These are phyloP conservation scores for Chiloscyllium punctatum DNA, from an alignment of 2,797 vertebrate genomes.

Conservation along the genomic window DNA sequence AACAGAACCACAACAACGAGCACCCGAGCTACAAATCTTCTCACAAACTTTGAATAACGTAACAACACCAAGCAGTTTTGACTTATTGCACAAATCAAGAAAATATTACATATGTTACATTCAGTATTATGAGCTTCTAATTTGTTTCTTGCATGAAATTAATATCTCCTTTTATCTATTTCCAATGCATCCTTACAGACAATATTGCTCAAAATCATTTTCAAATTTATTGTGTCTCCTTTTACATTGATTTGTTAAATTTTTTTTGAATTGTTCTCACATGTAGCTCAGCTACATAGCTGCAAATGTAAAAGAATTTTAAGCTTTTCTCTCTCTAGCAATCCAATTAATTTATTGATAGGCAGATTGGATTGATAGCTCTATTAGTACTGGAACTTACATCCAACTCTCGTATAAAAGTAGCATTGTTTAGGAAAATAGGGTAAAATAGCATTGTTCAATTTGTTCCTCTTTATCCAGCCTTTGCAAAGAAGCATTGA, in stretches of 20 bases:
- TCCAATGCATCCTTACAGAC: not conserved
- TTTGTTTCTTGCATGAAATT: not conserved
- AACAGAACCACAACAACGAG: no score
- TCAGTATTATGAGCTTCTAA: not conserved
- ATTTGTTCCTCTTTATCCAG: not conserved
- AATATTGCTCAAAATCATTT: not conserved
- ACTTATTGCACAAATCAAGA: not conserved
- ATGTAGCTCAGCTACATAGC: no score
- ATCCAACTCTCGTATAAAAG: not conserved
- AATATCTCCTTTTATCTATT: not conserved
- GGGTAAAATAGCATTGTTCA: not conserved
- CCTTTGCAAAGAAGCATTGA: not conserved
- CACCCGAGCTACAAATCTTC: no score
- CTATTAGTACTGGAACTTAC: not conserved
- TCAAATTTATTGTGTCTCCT: not conserved
- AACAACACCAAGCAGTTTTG: not conserved
- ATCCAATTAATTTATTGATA: not conserved
- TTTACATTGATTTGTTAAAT: not conserved
- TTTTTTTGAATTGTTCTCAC: not conserved
- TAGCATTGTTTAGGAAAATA: not conserved
- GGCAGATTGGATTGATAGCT: not conserved
- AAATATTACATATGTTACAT: not conserved
- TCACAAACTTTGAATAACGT: not conserved
- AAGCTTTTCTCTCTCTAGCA: not conserved
- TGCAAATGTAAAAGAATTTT: not conserved